Evolutionary conservation across 2,888 invertebrate species (phyloP).

Genomic region (Uropetala carovei): DNA sequence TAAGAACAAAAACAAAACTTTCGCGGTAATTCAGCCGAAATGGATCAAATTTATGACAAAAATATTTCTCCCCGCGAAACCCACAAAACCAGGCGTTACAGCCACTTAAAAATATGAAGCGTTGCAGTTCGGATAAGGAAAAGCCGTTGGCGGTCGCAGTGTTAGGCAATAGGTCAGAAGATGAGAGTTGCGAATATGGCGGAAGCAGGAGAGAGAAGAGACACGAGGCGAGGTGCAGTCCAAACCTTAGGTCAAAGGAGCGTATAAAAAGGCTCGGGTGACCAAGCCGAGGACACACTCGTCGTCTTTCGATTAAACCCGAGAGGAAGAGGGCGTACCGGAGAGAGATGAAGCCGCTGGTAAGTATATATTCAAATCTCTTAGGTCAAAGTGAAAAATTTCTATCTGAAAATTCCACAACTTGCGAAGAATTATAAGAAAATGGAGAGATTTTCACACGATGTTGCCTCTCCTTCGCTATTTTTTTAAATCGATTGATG

Average conservation of each 20-base stretch:
- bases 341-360: not conserved
- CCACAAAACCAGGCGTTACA: too few species aligned
- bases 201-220: slow-evolving; percentile 28
- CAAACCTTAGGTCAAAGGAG: not conserved
- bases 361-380: not conserved
- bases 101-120: too few species aligned
- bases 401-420: too few species aligned
- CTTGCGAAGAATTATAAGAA: too few species aligned
- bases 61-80: too few species aligned
- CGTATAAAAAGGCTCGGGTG: slow-evolving; percentile 3
- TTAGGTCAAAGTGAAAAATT: too few species aligned
- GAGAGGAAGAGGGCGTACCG: not conserved
- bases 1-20: too few species aligned
- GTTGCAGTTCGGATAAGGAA: not conserved
- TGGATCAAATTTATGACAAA: too few species aligned
- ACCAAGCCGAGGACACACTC: not conserved
- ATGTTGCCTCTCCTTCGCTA: too few species aligned
- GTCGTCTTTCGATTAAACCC: not conserved
- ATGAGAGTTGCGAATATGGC: not conserved
- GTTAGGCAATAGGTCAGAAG: slow-evolving; percentile 48
- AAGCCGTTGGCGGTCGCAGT: not conserved
- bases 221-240: not conserved
- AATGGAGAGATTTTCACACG: too few species aligned
- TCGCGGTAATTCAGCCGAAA: too few species aligned
- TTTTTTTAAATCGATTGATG: too few species aligned